A percentile compares a stretch with the other conserved stretches of the same genome.
Evolutionary conservation across 1,140 invertebrate genomes (phyloP).

Genomic region (Psix sp.): DNA sequence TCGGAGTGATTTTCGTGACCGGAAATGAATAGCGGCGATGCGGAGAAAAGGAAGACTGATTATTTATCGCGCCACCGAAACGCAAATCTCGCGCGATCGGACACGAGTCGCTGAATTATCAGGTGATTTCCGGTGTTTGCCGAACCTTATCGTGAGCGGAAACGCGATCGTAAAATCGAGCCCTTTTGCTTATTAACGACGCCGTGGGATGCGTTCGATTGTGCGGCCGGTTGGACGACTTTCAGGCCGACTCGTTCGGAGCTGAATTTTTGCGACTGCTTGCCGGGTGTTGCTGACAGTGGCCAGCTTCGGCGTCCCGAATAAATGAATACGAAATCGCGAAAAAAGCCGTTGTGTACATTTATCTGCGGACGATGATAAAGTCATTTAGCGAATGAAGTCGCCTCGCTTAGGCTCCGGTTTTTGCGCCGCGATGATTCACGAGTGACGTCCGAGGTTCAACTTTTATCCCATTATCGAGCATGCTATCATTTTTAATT

Average conservation of each 20-base stretch:
- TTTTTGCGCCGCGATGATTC: slow-evolving; percentile 17
- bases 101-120: slow-evolving; percentile 32
- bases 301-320: slow-evolving; percentile 25
- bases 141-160: slow-evolving; percentile 30
- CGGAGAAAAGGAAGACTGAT: slow-evolving; percentile 4
- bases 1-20: slow-evolving; percentile 54
- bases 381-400: slow-evolving; percentile 39
- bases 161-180: slow-evolving; percentile 36
- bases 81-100: slow-evolving; percentile 35
- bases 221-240: too few relatives aligned
- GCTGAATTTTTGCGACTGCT: slow-evolving; percentile 41
- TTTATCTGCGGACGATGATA: slow-evolving; percentile 50
- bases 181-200: too few relatives aligned
- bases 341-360: slow-evolving; percentile 31
- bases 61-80: slow-evolving; percentile 33
- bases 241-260: too few relatives aligned
- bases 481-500: slow-evolving; percentile 3
- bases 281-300: slow-evolving; percentile 41
- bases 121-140: slow-evolving; percentile 46
- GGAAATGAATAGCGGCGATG: slow-evolving; percentile 45
- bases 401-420: slow-evolving; percentile 7
- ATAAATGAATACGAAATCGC: slow-evolving; percentile 49
- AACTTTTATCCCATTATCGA: slow-evolving; percentile 25
- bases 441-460: slow-evolving; percentile 25
- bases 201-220: too few relatives aligned